Evolutionary conservation across 2,797 vertebrate genomes (phyloP), one percentile per base, ranked within the genome.

Genomic region (Lemur catta): DNA sequence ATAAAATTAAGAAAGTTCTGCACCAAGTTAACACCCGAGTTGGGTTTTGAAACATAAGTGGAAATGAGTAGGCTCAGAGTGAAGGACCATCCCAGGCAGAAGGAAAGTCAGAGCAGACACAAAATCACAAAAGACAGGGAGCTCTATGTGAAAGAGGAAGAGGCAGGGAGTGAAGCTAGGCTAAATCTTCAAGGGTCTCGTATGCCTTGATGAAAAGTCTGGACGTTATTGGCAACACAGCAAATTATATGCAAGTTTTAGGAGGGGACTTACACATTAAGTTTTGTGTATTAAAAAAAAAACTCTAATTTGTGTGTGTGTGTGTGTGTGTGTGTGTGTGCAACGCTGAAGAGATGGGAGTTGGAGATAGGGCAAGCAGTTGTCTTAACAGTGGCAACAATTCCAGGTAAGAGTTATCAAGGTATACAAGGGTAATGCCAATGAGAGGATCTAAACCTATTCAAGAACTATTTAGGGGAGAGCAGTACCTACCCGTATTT

Each of bases 121-220:
- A 33, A 26, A 41, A 33, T 3, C 22, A 33, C 4, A 4, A 1
- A 59, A 3, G 14, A 6, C 5, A 22, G 3, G 4, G 24, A 46
- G 24, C 6, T 1, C 13, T 33, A 4, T 0, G 59, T 1, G 28
- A 71, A 78, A 1, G 80, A 30, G 33, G 5, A 90, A 33, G 33
- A 74, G 7, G 10, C 8, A 85, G 7, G n/a, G 57, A 41, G 35
- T 7, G 35, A 91, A 33, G 22, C 14, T 10, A 5, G 3, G 20
- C 6, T 46, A 72, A 20, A 38, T 74, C 1, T 13, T 75, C 33
- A 65, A 79, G 14, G 15, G 24, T 24, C 13, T 9, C 55, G 13
- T 3, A 14, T 22, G 6, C 46, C 7, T 72, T 33, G 1, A 2
- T 50, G 43, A 84, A 48, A 89, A 69, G 15, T 43, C 20, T 48